Evolutionary conservation across 2,888 invertebrate genomes (phyloP), one percentile per base, ranked within the genome.

Genomic region (Acheta domesticus): DNA sequence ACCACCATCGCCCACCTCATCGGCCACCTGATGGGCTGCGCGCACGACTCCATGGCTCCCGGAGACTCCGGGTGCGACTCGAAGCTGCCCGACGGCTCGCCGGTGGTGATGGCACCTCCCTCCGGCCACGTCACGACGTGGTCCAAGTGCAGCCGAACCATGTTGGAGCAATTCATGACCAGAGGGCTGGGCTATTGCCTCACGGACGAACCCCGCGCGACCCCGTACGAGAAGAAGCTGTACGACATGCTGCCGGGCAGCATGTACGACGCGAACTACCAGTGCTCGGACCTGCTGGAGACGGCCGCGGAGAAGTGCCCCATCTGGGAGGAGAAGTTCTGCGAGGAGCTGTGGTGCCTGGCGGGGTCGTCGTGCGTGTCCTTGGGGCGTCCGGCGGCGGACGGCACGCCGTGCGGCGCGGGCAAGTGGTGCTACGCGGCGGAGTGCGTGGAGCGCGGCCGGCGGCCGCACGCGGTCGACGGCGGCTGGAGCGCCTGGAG

Each of bases 331-430:
- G 62, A 62, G 62, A 62, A 62, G 62, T 14, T 11, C 4, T 62
- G 62, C 62, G 62, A 62, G 62, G 62, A 62, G 62, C 62, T 62
- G 62, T 62, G 62, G 62, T 62, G 62, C 8, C 62, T 62, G 62
- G 16, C 62, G 12, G 62, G 62, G n/a, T 1, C 16, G 16, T 19
- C 14, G 16, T 19, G 16, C 62, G 14, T 14, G 14, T n/a, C n/a
- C 4, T 0, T n/a, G 62, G 4, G 62, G 14, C 62, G 62, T 2
- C 12, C 62, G 14, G 62, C 62, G n/a, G n/a, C n/a, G 4, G 16
- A 62, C 62, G 62, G 62, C 62, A 62, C 62, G 62, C n/a, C 62
- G 2, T 62, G 62, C 62, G 62, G 62, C 11, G n/a, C n/a, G 4
- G 62, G n/a, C 62, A 62, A n/a, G 62, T 62, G 62, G 62, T 62